Evolutionary conservation across 2,888 invertebrate species (phyloP), one percentile per base, ranked within the genome.

Genomic region (Isoperla grammatica): DNA sequence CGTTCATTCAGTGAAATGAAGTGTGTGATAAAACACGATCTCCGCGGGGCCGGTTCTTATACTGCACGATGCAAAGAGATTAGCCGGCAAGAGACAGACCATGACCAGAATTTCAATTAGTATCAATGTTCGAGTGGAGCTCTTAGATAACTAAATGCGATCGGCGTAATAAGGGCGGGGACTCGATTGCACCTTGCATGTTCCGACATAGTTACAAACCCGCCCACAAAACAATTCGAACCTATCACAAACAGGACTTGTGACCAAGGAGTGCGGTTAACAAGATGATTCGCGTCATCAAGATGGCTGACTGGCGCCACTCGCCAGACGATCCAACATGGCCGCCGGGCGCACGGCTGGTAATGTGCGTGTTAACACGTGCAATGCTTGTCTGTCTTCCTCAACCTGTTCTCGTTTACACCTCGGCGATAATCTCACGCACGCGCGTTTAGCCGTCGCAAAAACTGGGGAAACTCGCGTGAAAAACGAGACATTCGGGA

Each of bases 121-220:
- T 39, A 29, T 45, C 53, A 29, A 29, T 29, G 29, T 29, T 29
- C 29, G 29, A 29, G 29, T 29, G 29, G 29, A 29, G 8, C 29
- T 29, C 8, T 29, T 6, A 29, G 29, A 29, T 29, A 29, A 29
- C 5, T 29, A 8, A 29, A 29, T 29, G 29, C 29, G 29, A 29
- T 29, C 29, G 8, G 37, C 39, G 46, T 15, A 45, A 29, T 29
- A 23, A 23, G 40, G 59, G 59, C 39, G 59, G 59, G 53, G 59
- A 37, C 39, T 17, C 15, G 13, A 19, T 2, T 59, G 59, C 54
- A 45, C 53, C 53, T 59, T 59, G 59, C 59, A 59, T 43, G 59
- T 43, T 37, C 15, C 6, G 37, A 57, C 40, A 20, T 19, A 13
- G 23, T 49, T 23, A 20, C 13, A 43, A 49, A 29, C 57, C 53